Conservation (phyloP, 1,140 invertebrate species). For the Lepidurus packardi region DNA sequence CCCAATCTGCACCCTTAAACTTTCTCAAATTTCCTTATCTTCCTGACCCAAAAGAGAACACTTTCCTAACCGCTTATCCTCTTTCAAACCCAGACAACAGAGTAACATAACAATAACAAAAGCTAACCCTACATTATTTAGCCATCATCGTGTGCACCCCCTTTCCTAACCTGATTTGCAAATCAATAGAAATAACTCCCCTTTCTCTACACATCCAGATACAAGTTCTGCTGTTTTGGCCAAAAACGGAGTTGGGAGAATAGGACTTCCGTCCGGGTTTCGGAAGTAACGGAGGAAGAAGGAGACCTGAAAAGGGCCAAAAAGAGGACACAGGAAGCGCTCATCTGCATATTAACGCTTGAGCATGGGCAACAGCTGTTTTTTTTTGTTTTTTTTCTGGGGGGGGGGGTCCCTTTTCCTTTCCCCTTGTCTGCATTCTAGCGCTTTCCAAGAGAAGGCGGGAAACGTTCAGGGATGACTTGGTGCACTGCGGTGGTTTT, state of each 20-base stretch:
- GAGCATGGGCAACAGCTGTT: background rate
- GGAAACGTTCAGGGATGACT: background rate
- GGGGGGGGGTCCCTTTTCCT: background rate
- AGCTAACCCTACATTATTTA: too few relatives aligned
- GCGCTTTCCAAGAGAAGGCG: background rate
- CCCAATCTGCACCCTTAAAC: too few relatives aligned
- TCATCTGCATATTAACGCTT: constrained; percentile 14
- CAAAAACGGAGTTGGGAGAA: background rate
- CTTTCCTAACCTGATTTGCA: background rate
- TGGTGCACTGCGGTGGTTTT: constrained; percentile 17
- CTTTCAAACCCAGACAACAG: too few relatives aligned
- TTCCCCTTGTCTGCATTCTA: background rate
- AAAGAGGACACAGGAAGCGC: background rate
- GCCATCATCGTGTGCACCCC: background rate
- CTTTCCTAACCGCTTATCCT: too few relatives aligned
- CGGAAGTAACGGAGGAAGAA: too few relatives aligned
- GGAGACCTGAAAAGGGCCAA: background rate
- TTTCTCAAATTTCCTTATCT: too few relatives aligned
- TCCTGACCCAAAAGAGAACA: too few relatives aligned
- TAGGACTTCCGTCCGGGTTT: background rate
- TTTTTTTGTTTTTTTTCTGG: too few relatives aligned
- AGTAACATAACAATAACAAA: too few relatives aligned
- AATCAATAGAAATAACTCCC: background rate
- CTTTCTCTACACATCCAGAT: background rate
- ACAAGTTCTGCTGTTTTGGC: background rate